Percentiles rank a stretch among this genome's conserved stretches.
Evolutionary conservation across 2,113 vertebrate genomes (phyloP).

Genomic region (Seriola dumerili): DNA sequence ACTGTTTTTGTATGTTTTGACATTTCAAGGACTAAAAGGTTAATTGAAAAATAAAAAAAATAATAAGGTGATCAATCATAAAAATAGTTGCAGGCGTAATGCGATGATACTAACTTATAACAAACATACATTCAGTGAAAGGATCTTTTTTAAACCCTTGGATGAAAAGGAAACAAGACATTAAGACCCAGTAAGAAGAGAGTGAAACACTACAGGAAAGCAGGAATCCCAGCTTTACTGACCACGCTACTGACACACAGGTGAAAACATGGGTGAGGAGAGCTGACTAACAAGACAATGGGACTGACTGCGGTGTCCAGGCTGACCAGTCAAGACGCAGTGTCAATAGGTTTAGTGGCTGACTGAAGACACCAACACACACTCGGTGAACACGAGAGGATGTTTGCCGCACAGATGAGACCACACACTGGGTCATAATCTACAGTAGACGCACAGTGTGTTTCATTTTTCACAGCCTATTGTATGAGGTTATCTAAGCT

Average conservation of each 20-base stretch:
- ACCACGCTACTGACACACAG: background rate
- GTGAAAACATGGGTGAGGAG: background rate
- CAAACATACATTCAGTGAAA: background rate
- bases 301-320: background rate
- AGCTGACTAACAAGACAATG: background rate
- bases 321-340: slow-evolving; percentile 8
- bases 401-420: background rate
- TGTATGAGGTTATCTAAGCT: slow-evolving; percentile 4
- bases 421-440: background rate
- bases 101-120: background rate
- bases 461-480: background rate
- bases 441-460: background rate
- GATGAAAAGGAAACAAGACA: background rate
- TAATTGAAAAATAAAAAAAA: too few species aligned
- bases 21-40: background rate
- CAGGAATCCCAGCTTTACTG: background rate
- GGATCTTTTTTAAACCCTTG: background rate
- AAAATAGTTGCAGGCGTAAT: background rate
- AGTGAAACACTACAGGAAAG: background rate
- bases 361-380: background rate
- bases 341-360: background rate
- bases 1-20: background rate
- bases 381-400: background rate
- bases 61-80: too few species aligned
- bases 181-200: background rate